These are phyloP conservation scores for Serrognathus titanus DNA, from an alignment of 2,888 invertebrate species.

Conservation along the genomic window DNA sequence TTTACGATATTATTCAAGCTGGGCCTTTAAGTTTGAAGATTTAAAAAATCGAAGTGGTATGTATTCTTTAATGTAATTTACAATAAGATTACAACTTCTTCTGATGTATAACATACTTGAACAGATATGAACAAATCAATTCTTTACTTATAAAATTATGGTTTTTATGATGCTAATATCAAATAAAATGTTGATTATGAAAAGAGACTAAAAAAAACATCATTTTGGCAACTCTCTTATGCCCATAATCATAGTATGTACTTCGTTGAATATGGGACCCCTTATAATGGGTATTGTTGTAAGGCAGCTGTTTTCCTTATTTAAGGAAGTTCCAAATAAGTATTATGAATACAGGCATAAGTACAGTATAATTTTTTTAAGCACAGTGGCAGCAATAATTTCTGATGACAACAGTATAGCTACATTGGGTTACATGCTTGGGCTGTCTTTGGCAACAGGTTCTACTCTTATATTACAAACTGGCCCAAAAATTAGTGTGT, in stretches of 20 bases:
- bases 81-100: too few species aligned
- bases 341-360: neutral
- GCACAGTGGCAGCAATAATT: neutral
- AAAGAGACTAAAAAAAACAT: neutral
- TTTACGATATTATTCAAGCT: conserved; percentile 11
- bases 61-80: too few species aligned
- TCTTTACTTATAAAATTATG: too few species aligned
- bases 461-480: conserved; percentile 7
- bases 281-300: too few species aligned
- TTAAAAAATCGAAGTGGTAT: neutral
- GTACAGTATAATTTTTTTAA: neutral
- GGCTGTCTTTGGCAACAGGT: conserved; percentile 7
- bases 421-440: conserved; percentile 8
- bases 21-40: neutral
- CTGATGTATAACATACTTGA: too few species aligned
- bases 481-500: conserved; percentile 3
- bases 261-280: too few species aligned
- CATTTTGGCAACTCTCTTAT: neutral
- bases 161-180: too few species aligned
- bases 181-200: too few species aligned
- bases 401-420: conserved; percentile 6
- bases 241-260: too few species aligned
- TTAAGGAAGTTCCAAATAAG: neutral
- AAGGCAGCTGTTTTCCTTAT: too few species aligned
- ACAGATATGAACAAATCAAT: too few species aligned